Base-by-base conservation (phyloP, 2,888 invertebrate genomes). In the Polydrusus tereticollis region DNA sequence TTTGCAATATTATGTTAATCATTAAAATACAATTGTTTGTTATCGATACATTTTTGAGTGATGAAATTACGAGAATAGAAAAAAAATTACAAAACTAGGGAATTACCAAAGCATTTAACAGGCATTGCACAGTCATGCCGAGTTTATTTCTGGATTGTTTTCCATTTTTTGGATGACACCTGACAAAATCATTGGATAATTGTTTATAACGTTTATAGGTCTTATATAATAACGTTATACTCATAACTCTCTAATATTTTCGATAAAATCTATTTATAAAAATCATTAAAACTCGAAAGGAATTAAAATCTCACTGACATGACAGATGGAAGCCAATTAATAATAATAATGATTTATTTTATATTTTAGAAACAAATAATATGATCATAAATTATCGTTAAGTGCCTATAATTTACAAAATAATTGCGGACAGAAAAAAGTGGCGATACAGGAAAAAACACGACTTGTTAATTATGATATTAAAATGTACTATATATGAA, bases 331-430 rank as follows among this genome's bases (percentile, higher is more conserved):
- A 66, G 38, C 67, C 63, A 67, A 72, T 72, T 72, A 72, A 72
- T 72, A 62, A 52, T 33, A 8, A 50, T 38, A 41, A 45, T 72
- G 72, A 72, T 72, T 72, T 72, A 72, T 72, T 57, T 38, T 29
- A 33, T 52, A 66, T 67, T 72, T 72, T 67, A 67, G 38, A 72
- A 67, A 72, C 63, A 60, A 67, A 72, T 63, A 71, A 65, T 38
- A 62, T 43, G 41, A 23, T 29, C 12, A 72, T 72, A 72, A 72
- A 72, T 72, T 66, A 67, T 33, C 14, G 62, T 67, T 62, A 72
- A 65, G 50, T 69, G 60, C 62, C 55, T 62, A 69, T 69, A 69
- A 62, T 62, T 69, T 62, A 69, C 69, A 38, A 69, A 62, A 60
- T 43, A 55, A 41, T 20, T 20, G 58, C 36, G 23, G 58, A 14